Evolutionary conservation across 2,888 invertebrate genomes (phyloP).

Genomic region (Eilema griseolum): DNA sequence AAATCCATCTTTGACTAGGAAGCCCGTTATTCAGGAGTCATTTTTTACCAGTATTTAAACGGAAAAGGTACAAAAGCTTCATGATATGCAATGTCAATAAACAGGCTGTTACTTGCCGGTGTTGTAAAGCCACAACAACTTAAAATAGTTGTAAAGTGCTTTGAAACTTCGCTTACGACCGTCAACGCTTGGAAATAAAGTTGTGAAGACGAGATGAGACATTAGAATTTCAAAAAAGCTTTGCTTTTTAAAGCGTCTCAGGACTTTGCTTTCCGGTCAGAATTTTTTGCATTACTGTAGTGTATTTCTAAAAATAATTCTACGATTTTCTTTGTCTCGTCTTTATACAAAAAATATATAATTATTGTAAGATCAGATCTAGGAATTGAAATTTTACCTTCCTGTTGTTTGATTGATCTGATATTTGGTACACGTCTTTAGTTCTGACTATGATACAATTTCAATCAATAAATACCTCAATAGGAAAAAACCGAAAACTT

Average conservation of each 20-base stretch:
- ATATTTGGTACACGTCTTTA: too few species aligned
- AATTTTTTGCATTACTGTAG: slow-evolving; percentile 14
- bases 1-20: not conserved
- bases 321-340: too few species aligned
- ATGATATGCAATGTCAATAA: not conserved
- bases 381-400: too few species aligned
- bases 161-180: slow-evolving; percentile 37
- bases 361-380: too few species aligned
- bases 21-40: not conserved
- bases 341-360: too few species aligned
- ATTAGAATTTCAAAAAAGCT: slow-evolving; percentile 57
- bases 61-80: not conserved
- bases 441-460: too few species aligned
- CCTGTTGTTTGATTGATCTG: too few species aligned
- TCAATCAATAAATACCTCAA: too few species aligned
- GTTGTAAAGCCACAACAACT: slow-evolving; percentile 30
- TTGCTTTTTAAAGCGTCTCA: slow-evolving; percentile 36
- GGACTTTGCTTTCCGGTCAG: slow-evolving; percentile 36
- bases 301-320: too few species aligned
- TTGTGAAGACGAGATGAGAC: slow-evolving; percentile 42
- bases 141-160: slow-evolving; percentile 46
- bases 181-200: slow-evolving; percentile 46
- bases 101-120: not conserved
- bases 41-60: not conserved
- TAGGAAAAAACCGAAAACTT: too few species aligned